Base-by-base conservation (phyloP, 2,113 vertebrate genomes). In the Burhinus oedicnemus region DNA sequence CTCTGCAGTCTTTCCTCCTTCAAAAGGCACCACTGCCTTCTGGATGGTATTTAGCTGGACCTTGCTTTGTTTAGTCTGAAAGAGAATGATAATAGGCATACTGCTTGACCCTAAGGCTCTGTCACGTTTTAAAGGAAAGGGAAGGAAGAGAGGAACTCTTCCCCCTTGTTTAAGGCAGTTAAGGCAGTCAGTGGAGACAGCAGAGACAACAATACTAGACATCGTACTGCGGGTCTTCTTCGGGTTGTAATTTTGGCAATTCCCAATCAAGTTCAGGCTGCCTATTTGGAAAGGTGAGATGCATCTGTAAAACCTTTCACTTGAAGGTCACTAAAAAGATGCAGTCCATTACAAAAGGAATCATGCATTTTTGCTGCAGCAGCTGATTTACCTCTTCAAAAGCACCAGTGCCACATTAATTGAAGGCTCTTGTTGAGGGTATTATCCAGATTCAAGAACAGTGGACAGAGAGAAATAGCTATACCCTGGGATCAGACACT, bases 351-450 rank as follows among this genome's bases (percentile, higher is more conserved):
- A 77, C 11, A 79, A 72, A 89, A 91, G 40, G 44, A 79, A 80
- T 91, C 77, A 87, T 87, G 77, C 42, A 32, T 57, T 83, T 64
- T 93, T 94, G 58, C 78, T 95, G 77, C 81, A 96, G 82, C 64
- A 94, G 84, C 65, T 84, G 89, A 94, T 95, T 92, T 84, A 94
- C 89, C 87, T 97, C 94, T 95, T 94, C 60, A 87, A 95, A 92
- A 94, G 77, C 77, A 95, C 44, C 91, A 96, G 38, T 65, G 96
- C 52, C 93, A 87, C 94, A 76, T 94, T 95, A 93, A 82, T 10
- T 87, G 77, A 95, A 92, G 89, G 70, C 45, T 95, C 87, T 94
- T 92, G 91, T 42, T 91, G 62, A 89, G 62, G 65, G 36, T 54
- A 84, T 95, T 95, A 92, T 91, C 77, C 95, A 96, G 57, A 94